phyloP scores from a whole-genome alignment of 1,140 invertebrate species.

The Euura lappo region DNA sequence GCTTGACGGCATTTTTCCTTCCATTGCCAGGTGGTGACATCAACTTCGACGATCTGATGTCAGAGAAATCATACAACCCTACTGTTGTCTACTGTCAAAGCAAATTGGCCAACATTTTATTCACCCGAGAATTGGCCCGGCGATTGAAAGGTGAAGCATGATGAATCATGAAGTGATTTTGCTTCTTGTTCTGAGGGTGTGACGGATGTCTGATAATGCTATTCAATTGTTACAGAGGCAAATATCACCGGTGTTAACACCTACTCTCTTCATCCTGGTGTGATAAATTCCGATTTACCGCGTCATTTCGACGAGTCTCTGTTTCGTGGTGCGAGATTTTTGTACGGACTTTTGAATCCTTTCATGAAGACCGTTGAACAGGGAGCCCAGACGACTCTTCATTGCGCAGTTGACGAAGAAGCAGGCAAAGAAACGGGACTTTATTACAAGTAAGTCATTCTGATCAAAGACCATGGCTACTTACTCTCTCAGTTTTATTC shows the following conservation, averaged over 20 bases:
- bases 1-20: background rate
- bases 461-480: too few relatives aligned
- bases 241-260: slow-evolving; percentile 64
- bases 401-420: slow-evolving; percentile 77
- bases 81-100: slow-evolving; percentile 70
- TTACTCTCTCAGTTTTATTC: too few relatives aligned
- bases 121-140: slow-evolving; percentile 68
- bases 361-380: slow-evolving; percentile 69
- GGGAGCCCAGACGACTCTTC: slow-evolving; percentile 81
- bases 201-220: too few relatives aligned
- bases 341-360: slow-evolving; percentile 42
- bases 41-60: slow-evolving; percentile 74
- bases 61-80: slow-evolving; percentile 67
- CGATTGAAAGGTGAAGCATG: slow-evolving; percentile 61
- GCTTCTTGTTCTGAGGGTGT: too few relatives aligned
- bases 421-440: slow-evolving; percentile 69
- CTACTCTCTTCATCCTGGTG: slow-evolving; percentile 76
- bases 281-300: slow-evolving; percentile 76
- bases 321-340: slow-evolving; percentile 50
- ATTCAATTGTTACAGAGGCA: slow-evolving; percentile 42
- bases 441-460: slow-evolving; percentile 63
- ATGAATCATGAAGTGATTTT: too few relatives aligned
- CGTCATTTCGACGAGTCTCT: slow-evolving; percentile 67
- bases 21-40: slow-evolving; percentile 56
- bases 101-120: slow-evolving; percentile 80